These are phyloP conservation scores for Onychomys torridus DNA, from an alignment of 2,797 vertebrate genomes.

Conservation along the genomic window DNA sequence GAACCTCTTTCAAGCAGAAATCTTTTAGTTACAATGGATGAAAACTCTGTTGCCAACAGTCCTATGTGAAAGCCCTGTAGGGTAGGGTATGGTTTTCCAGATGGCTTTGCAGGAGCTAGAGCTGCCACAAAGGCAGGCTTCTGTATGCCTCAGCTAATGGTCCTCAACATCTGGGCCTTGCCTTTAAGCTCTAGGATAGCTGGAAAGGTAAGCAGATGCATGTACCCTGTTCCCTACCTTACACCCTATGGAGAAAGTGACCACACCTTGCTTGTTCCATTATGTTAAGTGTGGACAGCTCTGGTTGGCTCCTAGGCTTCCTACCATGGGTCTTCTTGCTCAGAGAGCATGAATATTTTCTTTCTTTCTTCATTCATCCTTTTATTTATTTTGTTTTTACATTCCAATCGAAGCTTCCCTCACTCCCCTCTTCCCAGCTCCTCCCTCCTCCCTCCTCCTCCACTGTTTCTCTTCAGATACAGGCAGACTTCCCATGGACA, in stretches of 20 bases:
- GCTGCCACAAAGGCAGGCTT: neutral
- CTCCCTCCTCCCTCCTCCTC: neutral
- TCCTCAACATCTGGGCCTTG: neutral
- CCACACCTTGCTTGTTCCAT: too few relatives aligned
- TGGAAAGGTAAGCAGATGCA: neutral
- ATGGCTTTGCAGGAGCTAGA: neutral
- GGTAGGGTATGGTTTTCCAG: neutral
- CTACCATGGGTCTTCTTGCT: neutral
- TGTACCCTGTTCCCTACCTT: neutral
- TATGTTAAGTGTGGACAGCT: neutral
- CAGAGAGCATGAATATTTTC: neutral
- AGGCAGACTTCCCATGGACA: neutral
- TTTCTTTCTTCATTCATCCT: neutral
- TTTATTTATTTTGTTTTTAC: neutral
- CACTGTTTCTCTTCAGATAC: neutral
- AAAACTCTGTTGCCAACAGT: neutral
- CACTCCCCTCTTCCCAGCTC: neutral
- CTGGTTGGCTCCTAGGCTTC: neutral
- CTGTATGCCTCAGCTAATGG: neutral
- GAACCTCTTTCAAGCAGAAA: neutral
- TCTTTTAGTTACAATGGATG: neutral
- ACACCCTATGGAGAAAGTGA: accelerated
- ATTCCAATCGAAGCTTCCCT: neutral
- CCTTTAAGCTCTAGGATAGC: neutral
- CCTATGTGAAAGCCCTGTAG: neutral